Evolutionary conservation across 2,888 invertebrate species (phyloP), one percentile per base, ranked within the genome.

Genomic region (Arge pagana): DNA sequence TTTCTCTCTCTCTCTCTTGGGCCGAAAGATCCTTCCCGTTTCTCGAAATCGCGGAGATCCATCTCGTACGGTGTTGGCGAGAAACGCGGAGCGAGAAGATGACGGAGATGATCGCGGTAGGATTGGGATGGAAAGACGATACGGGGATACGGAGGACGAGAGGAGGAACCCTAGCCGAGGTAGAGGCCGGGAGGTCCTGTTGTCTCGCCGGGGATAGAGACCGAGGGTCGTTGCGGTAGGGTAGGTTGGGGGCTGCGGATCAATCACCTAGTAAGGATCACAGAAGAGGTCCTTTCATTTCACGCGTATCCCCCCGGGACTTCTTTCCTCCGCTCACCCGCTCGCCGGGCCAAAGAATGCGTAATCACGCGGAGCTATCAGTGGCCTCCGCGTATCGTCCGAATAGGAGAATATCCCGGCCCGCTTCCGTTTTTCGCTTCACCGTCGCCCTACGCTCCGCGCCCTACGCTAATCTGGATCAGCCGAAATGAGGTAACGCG

Each of bases 381-480:
- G 11, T 35, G 42, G 50, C 16, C 30, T 42, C 16, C 23, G 24
- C 40, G 39, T 39, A 10, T 13, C 33, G 13, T 6, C 11, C 11
- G 50, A 54, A 54, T 53, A 51, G 57, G 40, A 54, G 53, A 52
- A 51, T 51, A 57, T 58, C 49, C 13, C 41, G 53, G 52, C 52
- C 39, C 52, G 39, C 51, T n/a, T 13, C 21, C 24, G 45, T 24
- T 33, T 45, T 45, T 33, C 31, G n/a, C n/a, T 45, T 33, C 33
- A 3, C 43, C 23, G 23, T 21, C 13, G 11, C n/a, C 33, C 33
- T 3, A 3, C 15, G 3, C 11, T 33, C n/a, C 33, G 7, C 8
- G 11, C 33, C 33, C 33, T 33, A 11, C 13, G 13, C 21, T 58
- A 60, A 57, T 60, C 55, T 54, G 57, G 57, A 58, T 60, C 51